These are phyloP conservation scores for Microplitis mediator DNA, from an alignment of 1,140 invertebrate species.

Conservation along the genomic window DNA sequence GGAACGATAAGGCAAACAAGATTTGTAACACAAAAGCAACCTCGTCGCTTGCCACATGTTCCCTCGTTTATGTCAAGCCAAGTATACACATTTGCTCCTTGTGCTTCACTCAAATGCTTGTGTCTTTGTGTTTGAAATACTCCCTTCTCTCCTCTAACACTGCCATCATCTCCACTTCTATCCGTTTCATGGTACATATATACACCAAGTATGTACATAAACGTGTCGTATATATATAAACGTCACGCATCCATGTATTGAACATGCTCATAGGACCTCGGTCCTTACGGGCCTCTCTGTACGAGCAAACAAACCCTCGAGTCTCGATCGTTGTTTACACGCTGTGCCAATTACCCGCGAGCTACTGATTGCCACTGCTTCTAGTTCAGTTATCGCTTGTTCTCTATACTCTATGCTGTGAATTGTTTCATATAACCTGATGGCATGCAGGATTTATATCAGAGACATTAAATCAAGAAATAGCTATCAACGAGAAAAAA, in stretches of 20 bases:
- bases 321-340: conserved; percentile 50
- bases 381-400: background rate
- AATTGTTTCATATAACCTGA: background rate
- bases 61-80: conserved; percentile 21
- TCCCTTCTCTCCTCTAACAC: background rate
- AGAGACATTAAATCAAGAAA: background rate
- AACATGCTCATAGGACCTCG: conserved; percentile 32
- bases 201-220: background rate
- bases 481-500: background rate
- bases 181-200: background rate
- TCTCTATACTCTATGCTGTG: background rate
- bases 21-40: conserved; percentile 62
- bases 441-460: background rate
- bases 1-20: conserved; percentile 61
- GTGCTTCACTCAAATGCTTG: conserved; percentile 7
- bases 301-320: conserved; percentile 52
- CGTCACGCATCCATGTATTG: conserved; percentile 38
- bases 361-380: conserved; percentile 27
- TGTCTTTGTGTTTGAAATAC: conserved; percentile 29
- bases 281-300: conserved; percentile 42
- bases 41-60: conserved; percentile 60
- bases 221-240: conserved; percentile 15
- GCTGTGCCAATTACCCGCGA: conserved; percentile 55
- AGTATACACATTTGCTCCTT: conserved; percentile 19
- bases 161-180: background rate